These are phyloP conservation scores for Ophiothrix spiculata DNA, from an alignment of 35 echinoderm and acorn worm genomes.

Conservation along the genomic window DNA sequence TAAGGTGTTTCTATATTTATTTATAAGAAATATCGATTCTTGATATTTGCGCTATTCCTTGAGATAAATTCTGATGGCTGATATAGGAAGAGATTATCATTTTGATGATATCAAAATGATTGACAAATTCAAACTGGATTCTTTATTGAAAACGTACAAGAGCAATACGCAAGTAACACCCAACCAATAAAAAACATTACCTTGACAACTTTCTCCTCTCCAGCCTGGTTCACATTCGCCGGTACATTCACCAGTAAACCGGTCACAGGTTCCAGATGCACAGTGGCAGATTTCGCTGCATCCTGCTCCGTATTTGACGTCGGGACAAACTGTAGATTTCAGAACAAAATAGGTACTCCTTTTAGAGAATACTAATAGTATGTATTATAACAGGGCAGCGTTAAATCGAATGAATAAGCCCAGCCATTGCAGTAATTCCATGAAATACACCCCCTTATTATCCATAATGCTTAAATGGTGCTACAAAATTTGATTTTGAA, in stretches of 20 bases:
- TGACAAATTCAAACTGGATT: background rate
- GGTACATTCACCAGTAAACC: constrained; percentile 13
- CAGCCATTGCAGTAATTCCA: too few species aligned
- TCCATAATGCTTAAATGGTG: too few species aligned
- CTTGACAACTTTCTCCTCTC: constrained; percentile 18
- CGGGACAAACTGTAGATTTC: constrained; percentile 12
- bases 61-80: background rate
- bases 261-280: constrained; percentile 1
- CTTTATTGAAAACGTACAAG: background rate
- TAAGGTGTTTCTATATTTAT: background rate
- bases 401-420: too few species aligned
- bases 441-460: too few species aligned
- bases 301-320: constrained; percentile 35
- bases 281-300: constrained; percentile 41
- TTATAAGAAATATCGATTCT: background rate
- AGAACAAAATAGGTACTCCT: too few species aligned
- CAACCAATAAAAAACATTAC: background rate
- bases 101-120: background rate
- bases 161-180: background rate
- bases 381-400: too few species aligned
- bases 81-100: background rate
- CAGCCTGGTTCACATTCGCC: background rate
- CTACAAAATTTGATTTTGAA: too few species aligned
- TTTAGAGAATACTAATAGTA: too few species aligned
- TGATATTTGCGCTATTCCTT: background rate